phyloP scores from a whole-genome alignment of 2,888 invertebrate species.

The Lissonota sp. region DNA sequence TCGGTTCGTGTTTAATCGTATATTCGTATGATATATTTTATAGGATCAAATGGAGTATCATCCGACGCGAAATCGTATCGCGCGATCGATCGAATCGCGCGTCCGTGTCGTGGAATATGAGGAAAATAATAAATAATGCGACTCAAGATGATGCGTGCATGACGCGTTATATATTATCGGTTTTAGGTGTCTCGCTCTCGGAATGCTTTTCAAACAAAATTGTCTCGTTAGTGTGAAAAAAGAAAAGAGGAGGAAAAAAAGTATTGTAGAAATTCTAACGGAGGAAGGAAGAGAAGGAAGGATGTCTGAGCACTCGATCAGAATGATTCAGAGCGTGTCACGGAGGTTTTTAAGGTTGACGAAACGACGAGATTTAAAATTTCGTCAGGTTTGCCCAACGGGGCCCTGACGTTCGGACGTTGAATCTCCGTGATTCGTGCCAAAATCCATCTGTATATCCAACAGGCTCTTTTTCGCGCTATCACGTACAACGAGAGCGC shows the following conservation, averaged over 20 bases:
- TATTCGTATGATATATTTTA: too few relatives aligned
- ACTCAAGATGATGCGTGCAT: too few relatives aligned
- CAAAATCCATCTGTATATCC: constrained; percentile 74
- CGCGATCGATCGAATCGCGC: too few relatives aligned
- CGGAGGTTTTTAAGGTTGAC: not conserved
- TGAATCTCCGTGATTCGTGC: constrained; percentile 40
- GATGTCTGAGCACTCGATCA: not conserved
- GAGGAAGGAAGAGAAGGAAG: not conserved
- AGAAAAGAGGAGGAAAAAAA: not conserved
- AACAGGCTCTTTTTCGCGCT: constrained; percentile 72
- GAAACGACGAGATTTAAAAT: not conserved
- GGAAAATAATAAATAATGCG: too few relatives aligned
- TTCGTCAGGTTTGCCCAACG: constrained; percentile 36
- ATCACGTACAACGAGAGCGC: constrained; percentile 69
- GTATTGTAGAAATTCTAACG: not conserved
- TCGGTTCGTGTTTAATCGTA: too few relatives aligned
- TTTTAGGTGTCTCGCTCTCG: not conserved
- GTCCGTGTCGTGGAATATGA: too few relatives aligned
- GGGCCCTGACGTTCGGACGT: constrained; percentile 28
- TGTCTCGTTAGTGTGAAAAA: not conserved
- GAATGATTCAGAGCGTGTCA: not conserved
- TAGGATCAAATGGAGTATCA: too few relatives aligned
- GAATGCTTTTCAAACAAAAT: not conserved
- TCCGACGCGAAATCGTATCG: too few relatives aligned
- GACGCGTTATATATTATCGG: too few relatives aligned